phyloP scores from a whole-genome alignment of 1,140 invertebrate genomes.

The Drosophila elegans region DNA sequence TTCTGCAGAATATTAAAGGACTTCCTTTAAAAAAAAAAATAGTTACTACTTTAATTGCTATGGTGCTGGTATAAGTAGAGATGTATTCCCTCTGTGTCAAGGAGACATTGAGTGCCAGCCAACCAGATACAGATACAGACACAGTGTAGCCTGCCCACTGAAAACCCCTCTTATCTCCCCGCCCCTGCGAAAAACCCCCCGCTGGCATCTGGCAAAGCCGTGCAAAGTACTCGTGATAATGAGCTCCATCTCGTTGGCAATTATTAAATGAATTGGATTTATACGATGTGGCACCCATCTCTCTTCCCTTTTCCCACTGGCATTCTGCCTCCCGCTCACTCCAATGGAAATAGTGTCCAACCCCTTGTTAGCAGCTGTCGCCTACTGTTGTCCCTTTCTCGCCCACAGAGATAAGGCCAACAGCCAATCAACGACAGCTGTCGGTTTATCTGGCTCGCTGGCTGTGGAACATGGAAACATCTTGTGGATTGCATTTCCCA shows the following conservation, averaged over 20 bases:
- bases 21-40: neutral
- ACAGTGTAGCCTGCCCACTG: conserved; percentile 22
- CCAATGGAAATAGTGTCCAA: conserved; percentile 14
- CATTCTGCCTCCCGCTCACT: conserved; percentile 1
- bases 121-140: conserved; percentile 32
- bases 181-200: neutral
- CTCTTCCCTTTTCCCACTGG: neutral
- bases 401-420: neutral
- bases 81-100: neutral
- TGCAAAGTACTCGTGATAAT: conserved; percentile 83
- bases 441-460: conserved; percentile 46
- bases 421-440: conserved; percentile 62
- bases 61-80: neutral
- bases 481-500: conserved; percentile 60
- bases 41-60: neutral
- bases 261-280: conserved; percentile 85
- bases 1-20: neutral
- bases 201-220: conserved; percentile 62
- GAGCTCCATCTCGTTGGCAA: conserved; percentile 84
- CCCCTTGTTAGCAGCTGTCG: conserved; percentile 38
- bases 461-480: conserved; percentile 67
- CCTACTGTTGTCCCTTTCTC: conserved; percentile 34
- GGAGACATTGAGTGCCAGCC: neutral
- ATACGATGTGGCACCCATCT: conserved; percentile 48
- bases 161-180: neutral